Conservation (phyloP, 1,140 invertebrate genomes). For the Drosophila tsacasi region DNA sequence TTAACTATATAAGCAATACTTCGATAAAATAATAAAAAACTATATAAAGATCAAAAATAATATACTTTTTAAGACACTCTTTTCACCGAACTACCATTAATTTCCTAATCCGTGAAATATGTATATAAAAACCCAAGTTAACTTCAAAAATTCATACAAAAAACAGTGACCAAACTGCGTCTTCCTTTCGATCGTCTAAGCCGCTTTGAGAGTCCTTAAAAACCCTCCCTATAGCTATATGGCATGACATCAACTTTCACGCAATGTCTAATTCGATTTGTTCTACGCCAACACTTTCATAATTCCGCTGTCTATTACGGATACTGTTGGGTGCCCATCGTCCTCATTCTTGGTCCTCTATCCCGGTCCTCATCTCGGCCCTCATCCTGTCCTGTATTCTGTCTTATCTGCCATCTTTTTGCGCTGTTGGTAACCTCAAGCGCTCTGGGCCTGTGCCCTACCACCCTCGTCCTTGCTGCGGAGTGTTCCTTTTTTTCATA, state of each 20-base stretch:
- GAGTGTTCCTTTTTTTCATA: slow-evolving; percentile 43
- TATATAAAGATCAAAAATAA: too few relatives aligned
- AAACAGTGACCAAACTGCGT: background rate
- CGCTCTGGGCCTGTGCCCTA: slow-evolving; percentile 10
- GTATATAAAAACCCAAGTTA: background rate
- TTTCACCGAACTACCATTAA: too few relatives aligned
- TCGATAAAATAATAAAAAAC: too few relatives aligned
- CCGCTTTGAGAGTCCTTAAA: background rate
- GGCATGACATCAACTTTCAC: slow-evolving; percentile 61
- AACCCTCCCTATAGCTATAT: slow-evolving; percentile 23
- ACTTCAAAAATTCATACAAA: too few relatives aligned
- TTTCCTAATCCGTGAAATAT: too few relatives aligned
- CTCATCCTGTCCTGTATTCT: slow-evolving; percentile 49
- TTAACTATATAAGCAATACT: too few relatives aligned
- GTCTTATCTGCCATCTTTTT: slow-evolving; percentile 76
- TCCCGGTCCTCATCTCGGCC: slow-evolving; percentile 14
- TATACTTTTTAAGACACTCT: too few relatives aligned
- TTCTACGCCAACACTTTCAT: slow-evolving; percentile 83
- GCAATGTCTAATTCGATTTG: slow-evolving; percentile 82
- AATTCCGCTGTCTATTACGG: slow-evolving; percentile 78
- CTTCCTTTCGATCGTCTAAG: slow-evolving; percentile 3
- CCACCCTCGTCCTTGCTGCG: slow-evolving; percentile 25
- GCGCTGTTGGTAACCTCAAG: slow-evolving; percentile 70
- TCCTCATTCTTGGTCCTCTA: slow-evolving; percentile 18
- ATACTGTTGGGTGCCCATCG: slow-evolving; percentile 20